Evolutionary conservation across 2,797 vertebrate species (phyloP).

Genomic region (Hoplostethus atlanticus): DNA sequence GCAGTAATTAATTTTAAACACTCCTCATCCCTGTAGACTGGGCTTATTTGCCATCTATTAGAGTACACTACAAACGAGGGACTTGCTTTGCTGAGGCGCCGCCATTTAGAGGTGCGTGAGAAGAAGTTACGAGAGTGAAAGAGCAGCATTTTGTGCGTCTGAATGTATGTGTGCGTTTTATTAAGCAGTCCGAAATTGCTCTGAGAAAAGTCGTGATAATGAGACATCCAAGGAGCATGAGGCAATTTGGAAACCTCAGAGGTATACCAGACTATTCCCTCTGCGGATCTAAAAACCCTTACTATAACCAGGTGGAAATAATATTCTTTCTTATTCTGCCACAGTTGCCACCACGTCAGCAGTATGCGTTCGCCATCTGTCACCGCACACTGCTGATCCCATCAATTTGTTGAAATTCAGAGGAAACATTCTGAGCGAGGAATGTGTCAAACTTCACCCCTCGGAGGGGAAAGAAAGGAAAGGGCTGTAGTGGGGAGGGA

Average conservation of each 20-base stretch:
- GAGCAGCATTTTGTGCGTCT: conserved; percentile 40
- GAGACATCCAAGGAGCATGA: conserved; percentile 60
- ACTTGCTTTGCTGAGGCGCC: conserved; percentile 47
- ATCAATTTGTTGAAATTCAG: conserved; percentile 36
- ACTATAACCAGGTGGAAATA: conserved; percentile 71
- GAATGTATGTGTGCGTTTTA: conserved; percentile 62
- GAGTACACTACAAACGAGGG: conserved; percentile 51
- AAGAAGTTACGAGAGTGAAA: conserved; percentile 70
- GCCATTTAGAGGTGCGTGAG: conserved; percentile 72
- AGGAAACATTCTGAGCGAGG: conserved; percentile 68
- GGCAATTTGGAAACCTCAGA: conserved; percentile 70
- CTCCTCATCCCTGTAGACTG: conserved; percentile 72
- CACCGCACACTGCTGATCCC: conserved; percentile 55
- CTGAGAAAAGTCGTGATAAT: conserved; percentile 73
- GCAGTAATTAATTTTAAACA: conserved; percentile 79
- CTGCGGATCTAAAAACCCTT: conserved; percentile 36
- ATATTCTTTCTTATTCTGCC: conserved; percentile 58
- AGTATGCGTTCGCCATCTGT: conserved; percentile 57
- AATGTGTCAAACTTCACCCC: conserved; percentile 80
- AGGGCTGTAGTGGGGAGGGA: conserved; percentile 47
- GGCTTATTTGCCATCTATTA: conserved; percentile 60
- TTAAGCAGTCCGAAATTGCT: conserved; percentile 72
- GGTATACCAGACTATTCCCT: conserved; percentile 54
- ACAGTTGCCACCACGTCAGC: conserved; percentile 41
- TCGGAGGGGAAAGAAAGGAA: conserved; percentile 71